Evolutionary conservation across 2,797 vertebrate genomes (phyloP), one percentile per base, ranked within the genome.

Genomic region (Helarctos malayanus): DNA sequence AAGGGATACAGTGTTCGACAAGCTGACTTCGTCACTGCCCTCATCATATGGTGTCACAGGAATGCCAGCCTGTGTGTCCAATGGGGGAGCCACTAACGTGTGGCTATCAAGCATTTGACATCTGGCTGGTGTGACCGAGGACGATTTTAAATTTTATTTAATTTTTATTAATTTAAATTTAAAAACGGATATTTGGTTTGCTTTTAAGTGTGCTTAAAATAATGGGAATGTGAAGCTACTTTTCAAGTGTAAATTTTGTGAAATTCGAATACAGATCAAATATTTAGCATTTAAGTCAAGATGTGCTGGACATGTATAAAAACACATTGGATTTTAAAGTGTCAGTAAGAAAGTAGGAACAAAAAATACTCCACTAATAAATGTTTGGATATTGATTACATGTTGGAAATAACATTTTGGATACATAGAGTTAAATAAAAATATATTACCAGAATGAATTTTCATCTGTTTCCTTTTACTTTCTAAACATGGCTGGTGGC

Each of bases 141-240:
- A 57, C 57, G 87, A 80, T 52, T 83, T 63, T 69, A 19, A 25
- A 86, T 78, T 80, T 93, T 29, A 75, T 61, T 81, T 95, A 54
- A 69, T 49, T 78, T 41, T 68, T 68, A 56, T 49, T 68, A 79
- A 63, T 88, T 92, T 83, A 76, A 54, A 94, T 71, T 71, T 59
- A 32, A 54, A 96, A 79, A 49, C 7, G 7, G n/a, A 57, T 32
- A 52, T 29, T 78, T 11, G 32, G 9, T 86, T 91, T 49, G n/a
- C 49, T 82, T 96, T 89, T 95, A 95, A 86, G 68, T 75, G n/a
- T 79, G 5, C 38, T 91, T 82, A 29, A 79, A 59, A 73, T 73
- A 81, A 93, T 18, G n/a, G 35, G 32, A 63, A 49, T 2, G 13
- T 13, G 27, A 93, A 79, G 49, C 83, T 79, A 56, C 63, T 92